Evolutionary conservation across 2,797 vertebrate genomes (phyloP), one percentile per base, ranked within the genome.

Genomic region (Cygnus olor): DNA sequence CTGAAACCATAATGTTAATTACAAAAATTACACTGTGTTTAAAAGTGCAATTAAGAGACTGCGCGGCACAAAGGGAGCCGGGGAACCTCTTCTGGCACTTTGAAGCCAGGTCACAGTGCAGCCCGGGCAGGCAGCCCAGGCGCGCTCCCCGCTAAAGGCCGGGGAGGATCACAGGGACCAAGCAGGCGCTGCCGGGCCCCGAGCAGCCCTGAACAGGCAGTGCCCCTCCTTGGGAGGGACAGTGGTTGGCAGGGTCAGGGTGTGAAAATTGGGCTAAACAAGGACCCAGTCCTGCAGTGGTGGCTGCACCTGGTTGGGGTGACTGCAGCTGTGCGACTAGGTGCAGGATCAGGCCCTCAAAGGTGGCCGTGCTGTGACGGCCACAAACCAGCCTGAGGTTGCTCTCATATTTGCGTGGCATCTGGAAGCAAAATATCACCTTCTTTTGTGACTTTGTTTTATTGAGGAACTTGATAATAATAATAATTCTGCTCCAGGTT

Each of bases 1-100:
- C 98, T 98, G 98, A 98, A 98, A 98, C 98, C 98, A 98, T 98
- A 98, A 98, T 98, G 98, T 98, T 98, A 98, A 98, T 98, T 98
- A 98, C 97, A 98, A 98, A 98, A 98, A 98, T 98, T 98, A 98
- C 97, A 98, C 98, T 98, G 98, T 98, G 98, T 98, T 98, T 98
- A 98, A 98, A 98, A 98, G 98, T 98, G 97, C 98, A 98, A 98
- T 98, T 98, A 98, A 98, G 97, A 98, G 97, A 97, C 97, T 97
- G 96, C 90, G 94, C 96, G 54, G 94, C 97, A 98, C 97, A 97
- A 98, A 98, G 97, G 97, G 98, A 98, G 97, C 97, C 30, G 83
- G 94, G 96, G 97, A 98, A 98, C 97, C 97, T 97, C 97, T 98
- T 98, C 98, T 97, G 96, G 95, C 97, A 97, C 97, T 98, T 98